Evolutionary conservation across 2,797 vertebrate species (phyloP).

Genomic region (Gymnothorax javanicus): DNA sequence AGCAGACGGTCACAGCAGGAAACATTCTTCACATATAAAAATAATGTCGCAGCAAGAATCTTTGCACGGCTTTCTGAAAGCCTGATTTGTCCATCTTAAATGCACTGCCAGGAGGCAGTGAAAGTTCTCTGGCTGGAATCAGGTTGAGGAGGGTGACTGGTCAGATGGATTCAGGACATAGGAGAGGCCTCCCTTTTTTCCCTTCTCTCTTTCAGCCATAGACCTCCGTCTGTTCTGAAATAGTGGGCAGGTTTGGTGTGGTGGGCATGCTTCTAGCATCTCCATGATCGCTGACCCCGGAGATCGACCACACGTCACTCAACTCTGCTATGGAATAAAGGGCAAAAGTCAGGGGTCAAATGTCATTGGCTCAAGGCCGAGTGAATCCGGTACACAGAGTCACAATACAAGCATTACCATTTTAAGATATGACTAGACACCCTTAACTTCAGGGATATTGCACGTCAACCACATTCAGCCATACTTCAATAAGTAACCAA

Average conservation of each 20-base stretch:
- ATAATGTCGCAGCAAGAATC: constrained; percentile 12
- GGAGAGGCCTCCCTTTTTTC: constrained; percentile 25
- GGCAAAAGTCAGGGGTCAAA: constrained; percentile 20
- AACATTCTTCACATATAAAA: constrained; percentile 13
- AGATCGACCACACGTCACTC: constrained; percentile 78
- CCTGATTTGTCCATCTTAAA: neutral
- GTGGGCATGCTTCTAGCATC: constrained; percentile 57
- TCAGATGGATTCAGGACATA: neutral
- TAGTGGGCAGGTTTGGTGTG: constrained; percentile 67
- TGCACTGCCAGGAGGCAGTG: constrained; percentile 1
- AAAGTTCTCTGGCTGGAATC: neutral
- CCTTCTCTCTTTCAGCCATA: constrained; percentile 37
- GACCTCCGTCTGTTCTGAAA: constrained; percentile 62
- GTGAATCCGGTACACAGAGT: neutral
- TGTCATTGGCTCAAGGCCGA: neutral
- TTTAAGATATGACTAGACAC: too few relatives aligned
- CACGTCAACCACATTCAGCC: neutral
- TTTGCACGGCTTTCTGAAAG: neutral
- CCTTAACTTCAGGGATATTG: too few relatives aligned
- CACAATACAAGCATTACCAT: constrained; percentile 16
- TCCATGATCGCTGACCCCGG: constrained; percentile 61
- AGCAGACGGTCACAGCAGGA: constrained; percentile 14
- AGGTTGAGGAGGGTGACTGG: neutral
- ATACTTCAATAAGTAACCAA: neutral
- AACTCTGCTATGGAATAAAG: constrained; percentile 62